Evolutionary conservation across 2,113 vertebrate genomes (phyloP).

Genomic region (Apodemus speciosus): DNA sequence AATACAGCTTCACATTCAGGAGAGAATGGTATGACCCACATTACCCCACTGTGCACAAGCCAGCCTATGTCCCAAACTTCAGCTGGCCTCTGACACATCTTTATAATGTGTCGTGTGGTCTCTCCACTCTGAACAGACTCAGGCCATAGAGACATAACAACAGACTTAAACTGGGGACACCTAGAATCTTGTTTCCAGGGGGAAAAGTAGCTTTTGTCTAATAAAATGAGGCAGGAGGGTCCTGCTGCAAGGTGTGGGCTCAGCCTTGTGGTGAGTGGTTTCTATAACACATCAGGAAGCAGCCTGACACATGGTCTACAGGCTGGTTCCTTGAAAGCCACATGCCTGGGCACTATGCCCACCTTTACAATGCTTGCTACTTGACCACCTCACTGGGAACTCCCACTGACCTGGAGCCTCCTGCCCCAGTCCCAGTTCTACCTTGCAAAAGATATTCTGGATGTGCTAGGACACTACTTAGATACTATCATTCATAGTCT

Average conservation of each 20-base stretch:
- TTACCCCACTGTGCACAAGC: constrained; percentile 61
- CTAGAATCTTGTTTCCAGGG: not conserved
- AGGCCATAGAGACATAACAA: constrained; percentile 84
- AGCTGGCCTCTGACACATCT: constrained; percentile 91
- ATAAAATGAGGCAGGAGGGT: constrained; percentile 83
- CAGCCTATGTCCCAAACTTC: constrained; percentile 84
- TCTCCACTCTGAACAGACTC: constrained; percentile 85
- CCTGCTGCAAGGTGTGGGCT: not conserved
- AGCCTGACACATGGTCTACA: constrained; percentile 62
- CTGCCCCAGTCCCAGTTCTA: not conserved
- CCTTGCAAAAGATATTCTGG: too few species aligned
- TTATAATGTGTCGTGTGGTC: constrained; percentile 87
- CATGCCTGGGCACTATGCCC: too few species aligned
- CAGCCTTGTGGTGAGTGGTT: not conserved
- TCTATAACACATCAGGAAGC: constrained; percentile 91
- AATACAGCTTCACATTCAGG: constrained; percentile 93
- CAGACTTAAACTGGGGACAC: constrained; percentile 59
- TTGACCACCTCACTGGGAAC: not conserved
- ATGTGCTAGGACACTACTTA: not conserved
- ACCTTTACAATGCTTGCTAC: not conserved
- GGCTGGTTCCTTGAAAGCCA: not conserved
- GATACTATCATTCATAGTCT: not conserved
- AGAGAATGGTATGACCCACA: constrained; percentile 78
- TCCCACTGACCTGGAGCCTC: not conserved
- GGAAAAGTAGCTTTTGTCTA: constrained; percentile 86